A percentile compares a stretch with the other conserved stretches of the same genome.
Conservation (phyloP, 2,888 invertebrate genomes). For the Athalia cordata region DNA sequence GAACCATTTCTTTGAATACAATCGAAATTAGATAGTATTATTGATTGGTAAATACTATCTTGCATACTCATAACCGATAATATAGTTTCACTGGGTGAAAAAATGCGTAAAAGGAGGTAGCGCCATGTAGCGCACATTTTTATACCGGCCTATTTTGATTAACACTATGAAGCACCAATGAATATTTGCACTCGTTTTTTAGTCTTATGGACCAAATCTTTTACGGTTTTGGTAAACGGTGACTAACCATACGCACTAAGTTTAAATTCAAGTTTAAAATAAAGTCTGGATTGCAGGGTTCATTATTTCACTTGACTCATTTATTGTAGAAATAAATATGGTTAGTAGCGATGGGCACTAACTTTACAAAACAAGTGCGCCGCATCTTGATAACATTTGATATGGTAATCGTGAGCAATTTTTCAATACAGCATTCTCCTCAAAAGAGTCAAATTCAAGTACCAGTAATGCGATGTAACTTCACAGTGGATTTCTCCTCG, state of each 20-base stretch:
- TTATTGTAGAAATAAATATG: neutral
- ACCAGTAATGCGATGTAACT: too few relatives aligned
- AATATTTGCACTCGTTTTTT: neutral
- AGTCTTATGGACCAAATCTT: neutral
- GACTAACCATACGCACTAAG: neutral
- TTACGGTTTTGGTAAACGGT: neutral
- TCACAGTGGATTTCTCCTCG: too few relatives aligned
- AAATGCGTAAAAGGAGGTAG: neutral
- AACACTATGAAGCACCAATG: constrained; percentile 14
- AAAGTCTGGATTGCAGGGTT: too few relatives aligned
- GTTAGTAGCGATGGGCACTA: neutral
- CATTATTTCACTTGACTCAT: too few relatives aligned
- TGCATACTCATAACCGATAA: constrained; percentile 1
- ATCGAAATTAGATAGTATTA: neutral
- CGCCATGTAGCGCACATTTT: constrained; percentile 4
- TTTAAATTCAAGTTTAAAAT: neutral
- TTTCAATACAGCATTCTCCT: neutral
- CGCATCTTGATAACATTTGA: too few relatives aligned
- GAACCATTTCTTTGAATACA: too few relatives aligned
- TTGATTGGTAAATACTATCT: neutral
- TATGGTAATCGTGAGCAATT: too few relatives aligned
- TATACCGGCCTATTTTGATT: neutral
- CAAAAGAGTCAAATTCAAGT: too few relatives aligned
- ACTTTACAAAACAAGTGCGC: too few relatives aligned
- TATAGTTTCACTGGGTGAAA: constrained; percentile 1